Conservation (phyloP, 2,113 vertebrate species). For the Mohoua ochrocephala region DNA sequence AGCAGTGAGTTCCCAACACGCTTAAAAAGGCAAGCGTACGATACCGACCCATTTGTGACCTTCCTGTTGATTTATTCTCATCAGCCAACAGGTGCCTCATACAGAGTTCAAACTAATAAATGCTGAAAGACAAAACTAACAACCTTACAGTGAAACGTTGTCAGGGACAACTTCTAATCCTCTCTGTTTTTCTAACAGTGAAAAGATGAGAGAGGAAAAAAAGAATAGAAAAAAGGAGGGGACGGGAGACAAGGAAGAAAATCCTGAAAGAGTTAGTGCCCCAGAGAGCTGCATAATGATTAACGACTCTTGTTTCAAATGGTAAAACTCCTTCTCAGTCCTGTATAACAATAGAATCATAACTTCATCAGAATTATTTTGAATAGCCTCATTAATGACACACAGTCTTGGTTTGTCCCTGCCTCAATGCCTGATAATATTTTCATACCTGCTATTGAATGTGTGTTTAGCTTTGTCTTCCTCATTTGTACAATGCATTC, state of each 20-base stretch:
- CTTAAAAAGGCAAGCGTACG: neutral
- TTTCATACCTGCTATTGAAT: neutral
- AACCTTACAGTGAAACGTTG: neutral
- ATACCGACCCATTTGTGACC: neutral
- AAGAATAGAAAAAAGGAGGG: neutral
- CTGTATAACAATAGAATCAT: neutral
- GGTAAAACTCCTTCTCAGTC: neutral
- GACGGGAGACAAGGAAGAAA: neutral
- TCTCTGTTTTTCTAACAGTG: neutral
- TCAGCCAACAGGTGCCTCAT: neutral
- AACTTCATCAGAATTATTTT: neutral
- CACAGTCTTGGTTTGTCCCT: neutral
- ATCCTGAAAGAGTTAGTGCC: neutral
- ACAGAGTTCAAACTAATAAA: neutral
- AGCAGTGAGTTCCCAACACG: neutral
- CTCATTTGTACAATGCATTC: neutral
- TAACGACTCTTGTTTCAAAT: neutral
- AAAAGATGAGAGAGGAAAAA: neutral
- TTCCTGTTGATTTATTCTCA: constrained; percentile 30
- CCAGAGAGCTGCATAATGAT: neutral
- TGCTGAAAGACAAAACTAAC: neutral
- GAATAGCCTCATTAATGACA: neutral
- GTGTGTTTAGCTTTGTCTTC: neutral
- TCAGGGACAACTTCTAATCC: neutral
- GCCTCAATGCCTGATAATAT: neutral